A percentile compares a stretch with the other conserved stretches of the same genome.
These are phyloP conservation scores for Pedicia rivosa DNA, from an alignment of 2,888 invertebrate genomes.

Conservation along the genomic window DNA sequence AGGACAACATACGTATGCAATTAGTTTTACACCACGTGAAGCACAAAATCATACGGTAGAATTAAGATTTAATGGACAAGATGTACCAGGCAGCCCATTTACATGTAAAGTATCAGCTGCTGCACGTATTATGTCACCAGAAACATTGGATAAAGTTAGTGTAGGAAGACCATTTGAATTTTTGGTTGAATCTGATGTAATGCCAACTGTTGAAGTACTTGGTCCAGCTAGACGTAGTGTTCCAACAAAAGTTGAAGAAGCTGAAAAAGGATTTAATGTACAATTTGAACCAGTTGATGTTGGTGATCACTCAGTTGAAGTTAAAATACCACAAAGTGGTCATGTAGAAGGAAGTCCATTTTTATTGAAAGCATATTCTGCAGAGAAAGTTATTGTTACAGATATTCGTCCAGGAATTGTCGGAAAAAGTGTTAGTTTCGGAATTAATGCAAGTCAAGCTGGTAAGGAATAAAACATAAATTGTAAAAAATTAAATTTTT, in stretches of 20 bases:
- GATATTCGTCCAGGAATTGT: constrained; percentile 84
- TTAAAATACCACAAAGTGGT: constrained; percentile 44
- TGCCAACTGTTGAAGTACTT: constrained; percentile 65
- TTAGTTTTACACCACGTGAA: constrained; percentile 91
- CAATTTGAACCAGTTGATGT: constrained; percentile 78
- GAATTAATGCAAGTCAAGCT: constrained; percentile 68
- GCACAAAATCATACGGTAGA: constrained; percentile 85
- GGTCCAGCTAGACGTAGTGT: constrained; percentile 57
- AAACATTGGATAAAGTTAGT: constrained; percentile 77
- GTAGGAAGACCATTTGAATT: constrained; percentile 74
- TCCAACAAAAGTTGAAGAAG: constrained; percentile 39
- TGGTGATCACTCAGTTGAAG: constrained; percentile 85
- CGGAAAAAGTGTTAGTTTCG: constrained; percentile 86
- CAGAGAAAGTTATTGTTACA: constrained; percentile 84
- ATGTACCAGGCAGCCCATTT: constrained; percentile 63
- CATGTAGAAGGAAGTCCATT: constrained; percentile 93
- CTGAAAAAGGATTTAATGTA: constrained; percentile 34
- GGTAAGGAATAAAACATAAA: too few relatives aligned
- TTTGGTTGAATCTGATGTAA: constrained; percentile 69
- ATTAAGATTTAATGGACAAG: constrained; percentile 87
- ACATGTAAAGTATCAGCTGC: constrained; percentile 50
- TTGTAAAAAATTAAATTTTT: constrained; percentile 15
- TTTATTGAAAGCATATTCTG: constrained; percentile 89
- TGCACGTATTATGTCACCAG: constrained; percentile 68
- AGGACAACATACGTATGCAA: constrained; percentile 90